Base-by-base conservation (phyloP, 1,140 invertebrate species). In the Dysdera silvatica region DNA sequence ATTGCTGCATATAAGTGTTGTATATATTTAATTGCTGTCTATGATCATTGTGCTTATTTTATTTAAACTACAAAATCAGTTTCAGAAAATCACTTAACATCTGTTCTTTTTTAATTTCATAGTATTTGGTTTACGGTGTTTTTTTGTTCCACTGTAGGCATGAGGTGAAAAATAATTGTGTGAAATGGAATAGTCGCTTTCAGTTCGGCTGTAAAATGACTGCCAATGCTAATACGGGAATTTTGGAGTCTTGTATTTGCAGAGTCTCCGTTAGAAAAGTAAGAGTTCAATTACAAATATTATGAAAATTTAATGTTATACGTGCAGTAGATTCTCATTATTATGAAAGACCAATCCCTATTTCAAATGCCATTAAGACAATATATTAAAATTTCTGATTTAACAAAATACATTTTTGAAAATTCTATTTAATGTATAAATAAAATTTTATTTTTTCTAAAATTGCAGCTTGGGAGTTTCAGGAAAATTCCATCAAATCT, bases 151-250 rank as follows among this genome's bases (percentile, higher is more conserved):
- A 29, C 32, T 76, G 32, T 80, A 97, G 95, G 72, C 86, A 93
- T 77, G 91, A 96, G 78, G 91, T 98, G 37, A 82, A 85, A 62
- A 89, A 96, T 72, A 91, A 98, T 79, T 84, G 86, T 68, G 94
- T 97, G 41, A 83, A 85, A 74, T 98, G 95, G 94, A 85, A 87
- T 72, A 85, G 85, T 12, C 84, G 84, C 68, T 97, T 95, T 76
- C 82, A 85, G 69, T 98, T 98, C 78, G 83, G 87, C 54, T 96
- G 93, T 80, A 96, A 97, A 80, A 95, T 97, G 89, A 90, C 88
- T 73, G 93, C 93, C 45, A 96, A 92, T 78, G 88, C 91, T 24
- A 89, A 87, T 37, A 97, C 92, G 2, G 91, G 91, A 43, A 85
- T 96, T 53, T 81, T 98, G 52, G 94, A 98, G 77, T 87, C 90